Evolutionary conservation across 2,113 vertebrate species (phyloP).

Genomic region (Melanerpes aurifrons): DNA sequence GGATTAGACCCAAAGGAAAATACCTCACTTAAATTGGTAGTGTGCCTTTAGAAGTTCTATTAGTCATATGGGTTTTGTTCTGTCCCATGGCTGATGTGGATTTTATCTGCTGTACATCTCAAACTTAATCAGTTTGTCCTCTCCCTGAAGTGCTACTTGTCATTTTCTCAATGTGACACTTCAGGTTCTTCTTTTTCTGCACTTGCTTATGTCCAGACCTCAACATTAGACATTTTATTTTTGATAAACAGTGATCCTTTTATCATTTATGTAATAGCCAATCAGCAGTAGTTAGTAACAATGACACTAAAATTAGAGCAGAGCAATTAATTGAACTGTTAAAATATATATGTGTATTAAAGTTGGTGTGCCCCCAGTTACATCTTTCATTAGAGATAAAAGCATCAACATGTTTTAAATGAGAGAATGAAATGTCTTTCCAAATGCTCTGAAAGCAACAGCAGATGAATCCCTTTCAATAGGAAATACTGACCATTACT

Average conservation of each 20-base stretch:
- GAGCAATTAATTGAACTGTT: neutral
- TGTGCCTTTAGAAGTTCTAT: neutral
- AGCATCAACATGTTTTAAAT: neutral
- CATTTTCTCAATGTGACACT: neutral
- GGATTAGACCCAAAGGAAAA: neutral
- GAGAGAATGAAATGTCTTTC: neutral
- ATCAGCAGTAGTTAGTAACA: neutral
- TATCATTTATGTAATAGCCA: neutral
- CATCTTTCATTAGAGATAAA: neutral
- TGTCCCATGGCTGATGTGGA: neutral
- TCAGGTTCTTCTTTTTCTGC: fast-evolving
- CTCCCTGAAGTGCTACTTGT: neutral
- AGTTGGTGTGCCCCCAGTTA: neutral
- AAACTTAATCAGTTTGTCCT: neutral
- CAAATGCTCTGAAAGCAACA: neutral
- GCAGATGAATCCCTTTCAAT: neutral
- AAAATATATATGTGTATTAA: neutral
- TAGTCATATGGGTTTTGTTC: neutral
- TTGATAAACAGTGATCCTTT: neutral
- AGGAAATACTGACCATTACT: neutral
- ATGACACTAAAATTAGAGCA: neutral
- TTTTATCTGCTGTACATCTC: neutral
- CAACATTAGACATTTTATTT: neutral
- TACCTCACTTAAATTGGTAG: neutral
- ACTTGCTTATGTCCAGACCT: neutral